Base-by-base conservation (phyloP, 2,113 vertebrate species). In the Gopherus evgoodei region DNA sequence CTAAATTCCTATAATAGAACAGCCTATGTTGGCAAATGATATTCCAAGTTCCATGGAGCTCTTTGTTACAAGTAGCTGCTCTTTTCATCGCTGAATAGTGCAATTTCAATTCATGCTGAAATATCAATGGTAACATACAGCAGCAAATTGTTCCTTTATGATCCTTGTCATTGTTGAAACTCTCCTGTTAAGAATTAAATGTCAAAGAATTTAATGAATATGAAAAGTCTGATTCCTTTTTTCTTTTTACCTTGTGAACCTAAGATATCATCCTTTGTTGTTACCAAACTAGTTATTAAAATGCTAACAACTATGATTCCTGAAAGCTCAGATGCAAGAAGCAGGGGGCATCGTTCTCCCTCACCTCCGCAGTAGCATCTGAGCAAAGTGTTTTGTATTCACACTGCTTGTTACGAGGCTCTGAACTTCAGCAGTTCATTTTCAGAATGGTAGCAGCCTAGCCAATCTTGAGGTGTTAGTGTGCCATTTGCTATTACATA, bases 1-100 rank as follows among this genome's bases (percentile, higher is more conserved):
- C 44, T 62, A 82, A 96, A 91, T 94, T 91, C 88, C 56, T 93
- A 88, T 91, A 93, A 83, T 84, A 92, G 49, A 89, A 7, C 2
- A 56, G 11, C 53, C 83, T 95, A 88, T 86, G 90, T 95, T 93
- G 72, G 90, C 94, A 94, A 97, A 94, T 88, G 75, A 87, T 93
- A 96, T 96, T 97, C 91, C 93, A 21, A 94, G 97, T 98, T 98
- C 93, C 85, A 96, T 94, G 97, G 96, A 87, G 95, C 92, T 97
- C 91, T 88, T 94, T 87, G 82, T 95, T 85, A 90, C 56, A 95
- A 96, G 90, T 91, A 91, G 76, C 59, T 96, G 88, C 82, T 94
- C 89, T 94, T 94, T 97, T 96, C 90, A 95, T 95, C 88, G 87
- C 80, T 10, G 75, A 97, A 94, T 14, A 5, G 22, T 76, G 94